These are phyloP conservation scores for Periparus ater DNA, from an alignment of 2,797 vertebrate species.

Conservation along the genomic window DNA sequence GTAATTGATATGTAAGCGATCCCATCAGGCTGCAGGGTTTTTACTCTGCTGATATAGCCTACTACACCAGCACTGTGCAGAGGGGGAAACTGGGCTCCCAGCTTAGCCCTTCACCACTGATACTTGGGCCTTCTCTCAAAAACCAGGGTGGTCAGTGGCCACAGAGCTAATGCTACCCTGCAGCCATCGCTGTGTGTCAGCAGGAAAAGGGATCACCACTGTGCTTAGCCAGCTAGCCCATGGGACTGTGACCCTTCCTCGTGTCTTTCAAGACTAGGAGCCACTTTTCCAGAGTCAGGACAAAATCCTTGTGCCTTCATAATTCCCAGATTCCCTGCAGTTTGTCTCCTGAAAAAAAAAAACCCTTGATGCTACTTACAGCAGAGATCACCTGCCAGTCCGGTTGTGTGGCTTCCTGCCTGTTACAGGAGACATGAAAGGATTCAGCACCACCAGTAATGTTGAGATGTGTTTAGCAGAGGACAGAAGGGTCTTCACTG, in stretches of 20 bases:
- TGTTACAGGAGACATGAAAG: background rate
- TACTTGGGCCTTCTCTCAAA: background rate
- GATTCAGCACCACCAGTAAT: background rate
- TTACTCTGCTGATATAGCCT: background rate
- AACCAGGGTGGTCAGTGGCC: background rate
- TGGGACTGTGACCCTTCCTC: background rate
- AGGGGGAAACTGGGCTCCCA: background rate
- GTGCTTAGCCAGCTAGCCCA: background rate
- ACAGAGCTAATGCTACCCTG: background rate
- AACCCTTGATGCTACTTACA: rapidly evolving
- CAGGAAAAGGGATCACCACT: background rate
- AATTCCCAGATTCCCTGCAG: background rate
- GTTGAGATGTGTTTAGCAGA: background rate
- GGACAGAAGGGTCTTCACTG: background rate
- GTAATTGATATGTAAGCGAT: constrained; percentile 24
- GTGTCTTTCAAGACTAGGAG: background rate
- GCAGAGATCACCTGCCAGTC: background rate
- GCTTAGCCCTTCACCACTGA: background rate
- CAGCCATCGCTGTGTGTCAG: background rate
- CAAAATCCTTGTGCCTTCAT: background rate
- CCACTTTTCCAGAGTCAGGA: background rate
- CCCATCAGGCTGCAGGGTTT: background rate
- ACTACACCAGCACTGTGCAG: background rate
- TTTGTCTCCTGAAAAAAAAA: background rate
- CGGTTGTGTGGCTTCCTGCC: background rate